Conservation (phyloP, 2,888 invertebrate genomes). For the Notodonta dromedarius region DNA sequence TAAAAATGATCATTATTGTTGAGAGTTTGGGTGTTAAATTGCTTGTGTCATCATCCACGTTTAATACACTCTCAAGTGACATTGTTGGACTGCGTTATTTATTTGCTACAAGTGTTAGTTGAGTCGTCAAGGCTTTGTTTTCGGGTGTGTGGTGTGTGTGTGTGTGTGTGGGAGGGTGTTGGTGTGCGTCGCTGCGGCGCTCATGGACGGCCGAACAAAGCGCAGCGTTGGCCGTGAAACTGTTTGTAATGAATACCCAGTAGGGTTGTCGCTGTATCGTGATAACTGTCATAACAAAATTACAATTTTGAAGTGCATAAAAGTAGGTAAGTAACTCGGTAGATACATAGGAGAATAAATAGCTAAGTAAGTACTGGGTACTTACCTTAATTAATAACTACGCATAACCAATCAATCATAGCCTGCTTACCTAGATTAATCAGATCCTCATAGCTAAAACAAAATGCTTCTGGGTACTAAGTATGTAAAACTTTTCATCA, state of each 20-base stretch:
- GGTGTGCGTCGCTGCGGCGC: constrained; percentile 44
- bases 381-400: too few relatives aligned
- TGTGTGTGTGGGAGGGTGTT: constrained; percentile 47
- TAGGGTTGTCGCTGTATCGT: constrained; percentile 22
- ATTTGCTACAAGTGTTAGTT: constrained; percentile 50
- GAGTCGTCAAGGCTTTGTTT: constrained; percentile 60
- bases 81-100: constrained; percentile 60
- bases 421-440: too few relatives aligned
- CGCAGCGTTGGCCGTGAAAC: constrained; percentile 74
- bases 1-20: neutral
- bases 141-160: constrained; percentile 36
- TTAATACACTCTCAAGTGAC: neutral
- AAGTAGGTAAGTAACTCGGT: too few relatives aligned
- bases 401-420: too few relatives aligned
- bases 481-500: too few relatives aligned
- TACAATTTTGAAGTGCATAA: neutral
- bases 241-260: constrained; percentile 52
- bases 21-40: neutral
- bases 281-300: neutral
- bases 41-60: too few relatives aligned
- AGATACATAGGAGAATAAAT: too few relatives aligned
- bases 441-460: too few relatives aligned
- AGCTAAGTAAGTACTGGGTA: too few relatives aligned
- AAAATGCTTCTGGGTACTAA: too few relatives aligned
- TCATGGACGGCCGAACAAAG: constrained; percentile 66